Conservation (phyloP, 2,797 vertebrate species). For the Darevskia nairensis region DNA sequence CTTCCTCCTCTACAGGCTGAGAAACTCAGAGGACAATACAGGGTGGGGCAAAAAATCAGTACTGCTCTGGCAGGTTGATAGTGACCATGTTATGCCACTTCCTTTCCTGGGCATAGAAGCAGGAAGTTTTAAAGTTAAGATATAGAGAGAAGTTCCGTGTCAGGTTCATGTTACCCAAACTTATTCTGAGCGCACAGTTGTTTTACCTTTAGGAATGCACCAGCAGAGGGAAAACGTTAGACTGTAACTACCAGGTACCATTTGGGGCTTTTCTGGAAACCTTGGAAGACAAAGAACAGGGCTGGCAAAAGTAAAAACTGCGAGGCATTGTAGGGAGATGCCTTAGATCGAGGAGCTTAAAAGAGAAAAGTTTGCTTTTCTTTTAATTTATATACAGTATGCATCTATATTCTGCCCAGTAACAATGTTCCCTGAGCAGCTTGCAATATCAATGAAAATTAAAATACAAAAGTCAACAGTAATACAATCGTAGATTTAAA, state of each 20-base stretch:
- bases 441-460: too few species aligned
- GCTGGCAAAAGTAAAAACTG: not conserved
- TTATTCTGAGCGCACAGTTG: not conserved
- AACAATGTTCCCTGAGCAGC: too few species aligned
- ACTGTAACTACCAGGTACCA: not conserved
- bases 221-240: not conserved
- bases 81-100: not conserved
- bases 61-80: not conserved
- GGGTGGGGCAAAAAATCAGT: not conserved
- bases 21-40: not conserved
- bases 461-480: too few species aligned
- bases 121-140: not conserved
- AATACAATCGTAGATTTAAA: too few species aligned
- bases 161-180: not conserved
- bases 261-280: not conserved
- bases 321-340: not conserved
- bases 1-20: not conserved
- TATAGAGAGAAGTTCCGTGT: not conserved
- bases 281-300: not conserved
- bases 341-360: constrained; percentile 1
- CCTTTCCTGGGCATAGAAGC: not conserved
- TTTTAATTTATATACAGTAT: not conserved
- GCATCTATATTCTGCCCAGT: too few species aligned
- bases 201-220: not conserved
- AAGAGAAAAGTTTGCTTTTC: not conserved